Evolutionary conservation across 92 coral and sea anemone genomes (phyloP).

Genomic region (Palythoa grandiflora): DNA sequence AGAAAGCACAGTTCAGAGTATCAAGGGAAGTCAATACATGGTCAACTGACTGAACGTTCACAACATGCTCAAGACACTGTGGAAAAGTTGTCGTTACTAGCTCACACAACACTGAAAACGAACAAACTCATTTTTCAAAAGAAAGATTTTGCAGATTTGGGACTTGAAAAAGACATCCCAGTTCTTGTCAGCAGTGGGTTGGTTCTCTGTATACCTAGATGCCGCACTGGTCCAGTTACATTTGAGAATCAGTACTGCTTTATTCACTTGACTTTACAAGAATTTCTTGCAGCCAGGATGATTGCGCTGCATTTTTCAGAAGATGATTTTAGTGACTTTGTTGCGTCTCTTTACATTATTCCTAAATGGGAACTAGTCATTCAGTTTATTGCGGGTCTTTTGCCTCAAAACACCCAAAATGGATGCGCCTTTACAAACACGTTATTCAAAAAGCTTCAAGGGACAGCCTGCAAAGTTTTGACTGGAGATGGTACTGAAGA

Average conservation of each 20-base stretch:
- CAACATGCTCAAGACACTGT: neutral
- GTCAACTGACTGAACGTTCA: neutral
- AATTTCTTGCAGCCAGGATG: slow-evolving; percentile 63
- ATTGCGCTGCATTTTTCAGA: slow-evolving; percentile 37
- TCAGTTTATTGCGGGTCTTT: slow-evolving; percentile 66
- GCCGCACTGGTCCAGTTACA: slow-evolving; percentile 43
- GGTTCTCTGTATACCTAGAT: slow-evolving; percentile 18
- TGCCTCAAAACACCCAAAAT: slow-evolving; percentile 27
- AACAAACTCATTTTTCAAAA: slow-evolving; percentile 7
- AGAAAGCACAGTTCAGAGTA: slow-evolving; percentile 20
- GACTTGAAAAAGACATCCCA: slow-evolving; percentile 50
- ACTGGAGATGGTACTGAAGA: neutral
- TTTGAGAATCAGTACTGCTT: slow-evolving; percentile 44
- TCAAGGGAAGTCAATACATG: neutral
- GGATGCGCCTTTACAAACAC: neutral
- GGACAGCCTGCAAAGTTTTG: neutral
- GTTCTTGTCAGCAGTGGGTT: slow-evolving; percentile 56
- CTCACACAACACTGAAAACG: slow-evolving; percentile 1
- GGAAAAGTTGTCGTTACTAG: slow-evolving; percentile 11
- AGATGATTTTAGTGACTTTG: slow-evolving; percentile 51
- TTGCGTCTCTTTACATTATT: slow-evolving; percentile 29
- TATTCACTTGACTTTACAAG: slow-evolving; percentile 61
- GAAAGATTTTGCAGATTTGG: slow-evolving; percentile 22
- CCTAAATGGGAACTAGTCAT: slow-evolving; percentile 38
- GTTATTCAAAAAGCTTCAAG: neutral